These are phyloP conservation scores for Tenualosa thibaudeaui DNA, from an alignment of 2,797 vertebrate genomes.

Conservation along the genomic window DNA sequence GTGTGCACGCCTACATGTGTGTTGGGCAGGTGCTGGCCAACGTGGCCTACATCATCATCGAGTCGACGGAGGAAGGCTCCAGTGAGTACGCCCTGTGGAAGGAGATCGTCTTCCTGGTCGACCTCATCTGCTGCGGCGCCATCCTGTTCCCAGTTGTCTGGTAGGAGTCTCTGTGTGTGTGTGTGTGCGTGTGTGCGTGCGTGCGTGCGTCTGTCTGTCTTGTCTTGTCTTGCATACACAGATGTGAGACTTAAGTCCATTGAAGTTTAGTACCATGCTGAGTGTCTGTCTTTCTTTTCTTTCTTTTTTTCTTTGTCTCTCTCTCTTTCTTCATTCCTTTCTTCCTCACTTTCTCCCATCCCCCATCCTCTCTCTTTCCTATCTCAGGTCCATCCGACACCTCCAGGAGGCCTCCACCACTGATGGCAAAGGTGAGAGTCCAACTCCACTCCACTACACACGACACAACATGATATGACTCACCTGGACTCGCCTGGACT, in stretches of 20 bases:
- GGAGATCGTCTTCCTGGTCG: conserved; percentile 83
- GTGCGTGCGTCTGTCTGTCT: background rate
- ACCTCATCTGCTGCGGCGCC: conserved; percentile 84
- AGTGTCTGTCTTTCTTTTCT: background rate
- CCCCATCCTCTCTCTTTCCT: background rate
- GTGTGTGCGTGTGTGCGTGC: background rate
- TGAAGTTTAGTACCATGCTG: conserved; percentile 19
- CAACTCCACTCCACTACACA: too few species aligned
- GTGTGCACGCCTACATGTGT: background rate
- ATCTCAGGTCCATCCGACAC: conserved; percentile 82
- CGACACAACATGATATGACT: too few species aligned
- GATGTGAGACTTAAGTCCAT: background rate
- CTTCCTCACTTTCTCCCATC: background rate
- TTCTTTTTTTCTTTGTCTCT: background rate
- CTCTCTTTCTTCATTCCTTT: background rate
- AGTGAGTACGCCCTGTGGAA: conserved; percentile 84
- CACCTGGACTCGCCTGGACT: too few species aligned
- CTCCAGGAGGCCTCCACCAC: conserved; percentile 83
- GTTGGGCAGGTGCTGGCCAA: conserved; percentile 74
- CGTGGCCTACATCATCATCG: conserved; percentile 81
- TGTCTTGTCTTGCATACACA: background rate
- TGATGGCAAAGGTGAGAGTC: conserved; percentile 79
- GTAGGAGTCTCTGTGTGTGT: conserved; percentile 55
- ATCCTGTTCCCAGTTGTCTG: conserved; percentile 86
- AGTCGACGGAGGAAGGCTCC: conserved; percentile 82